Base-by-base conservation (phyloP, 2,797 vertebrate genomes). In the Oreochromis mossambicus region DNA sequence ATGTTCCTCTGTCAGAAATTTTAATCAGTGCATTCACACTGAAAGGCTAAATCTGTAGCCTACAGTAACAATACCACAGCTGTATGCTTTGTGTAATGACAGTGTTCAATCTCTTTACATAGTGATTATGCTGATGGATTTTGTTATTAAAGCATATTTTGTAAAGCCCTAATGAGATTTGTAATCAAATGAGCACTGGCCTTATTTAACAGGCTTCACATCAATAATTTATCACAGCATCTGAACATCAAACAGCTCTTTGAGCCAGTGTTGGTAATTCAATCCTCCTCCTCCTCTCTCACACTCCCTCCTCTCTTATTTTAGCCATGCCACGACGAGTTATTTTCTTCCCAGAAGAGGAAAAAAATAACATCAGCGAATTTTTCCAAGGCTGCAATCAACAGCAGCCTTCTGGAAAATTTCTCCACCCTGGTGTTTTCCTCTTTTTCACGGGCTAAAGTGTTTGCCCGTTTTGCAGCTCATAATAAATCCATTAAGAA, bases 161-260 rank as follows among this genome's bases (percentile, higher is more conserved):
- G 85, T 88, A 86, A 83, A 88, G 70, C 80, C 48, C 77, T 90
- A 88, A 91, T 86, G 85, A 90, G 86, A 89, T 90, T 83, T 91
- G 80, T 87, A 88, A 88, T 90, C 83, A 86, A 90, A 89, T 87
- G 77, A 88, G 54, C 73, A 4, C 79, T 86, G 83, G 86, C 77
- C 88, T 86, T 83, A 86, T 91, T 87, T 86, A 88, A 82, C 80
- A 77, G 86, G 85, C 86, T 79, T 36, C 17, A 54, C 80, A 89
- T 93, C 70, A 88, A 91, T 91, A 86, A 92, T 91, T 56, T 55
- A 92, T 91, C 78, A n/a, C 66, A 77, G 50, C 76, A 86, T 85
- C 81, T 75, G 79, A 91, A 90, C 89, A 91, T 91, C 91, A 91
- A 92, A 91, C 85, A 77, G 78, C 84, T 85, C 82, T 89, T 66